Percentiles rank a stretch among this genome's conserved stretches.
phyloP scores from a whole-genome alignment of 2,888 invertebrate species.

The Anthophora plumipes region DNA sequence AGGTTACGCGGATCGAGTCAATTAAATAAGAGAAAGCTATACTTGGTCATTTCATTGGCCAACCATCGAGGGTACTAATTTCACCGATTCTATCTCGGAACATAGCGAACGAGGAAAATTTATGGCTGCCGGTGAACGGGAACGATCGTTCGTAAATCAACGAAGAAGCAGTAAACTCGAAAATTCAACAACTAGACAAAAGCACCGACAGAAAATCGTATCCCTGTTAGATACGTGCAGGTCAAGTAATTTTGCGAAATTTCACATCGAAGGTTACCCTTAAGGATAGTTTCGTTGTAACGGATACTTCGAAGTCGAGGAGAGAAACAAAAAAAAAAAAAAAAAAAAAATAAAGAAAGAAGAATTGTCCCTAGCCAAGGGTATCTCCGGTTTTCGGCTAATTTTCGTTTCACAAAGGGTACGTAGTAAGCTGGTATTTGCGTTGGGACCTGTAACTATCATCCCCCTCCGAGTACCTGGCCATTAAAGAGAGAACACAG shows the following conservation, averaged over 20 bases:
- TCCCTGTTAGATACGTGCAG: no score
- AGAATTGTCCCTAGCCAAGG: conserved; percentile 52
- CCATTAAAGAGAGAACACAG: conserved; percentile 67
- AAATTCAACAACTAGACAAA: background rate
- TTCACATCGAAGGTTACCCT: no score
- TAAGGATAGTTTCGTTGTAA: no score
- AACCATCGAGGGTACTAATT: conserved; percentile 37
- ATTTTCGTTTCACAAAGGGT: conserved; percentile 69
- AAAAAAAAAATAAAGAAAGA: no score
- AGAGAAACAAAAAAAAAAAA: no score
- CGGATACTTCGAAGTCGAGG: no score
- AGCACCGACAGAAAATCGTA: no score
- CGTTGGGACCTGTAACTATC: conserved; percentile 77
- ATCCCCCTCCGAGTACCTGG: conserved; percentile 66
- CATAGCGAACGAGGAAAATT: conserved; percentile 14
- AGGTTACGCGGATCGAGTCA: conserved; percentile 40
- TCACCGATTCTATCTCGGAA: conserved; percentile 43
- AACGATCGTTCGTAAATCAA: conserved; percentile 11
- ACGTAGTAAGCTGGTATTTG: conserved; percentile 74
- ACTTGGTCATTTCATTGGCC: conserved; percentile 17
- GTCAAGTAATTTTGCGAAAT: no score
- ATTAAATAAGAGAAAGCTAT: conserved; percentile 58
- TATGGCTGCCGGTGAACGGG: background rate
- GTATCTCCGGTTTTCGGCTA: conserved; percentile 66
- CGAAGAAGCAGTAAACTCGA: background rate